These are phyloP conservation scores for Scopus umbretta DNA, from an alignment of 2,113 vertebrate species.

Conservation along the genomic window DNA sequence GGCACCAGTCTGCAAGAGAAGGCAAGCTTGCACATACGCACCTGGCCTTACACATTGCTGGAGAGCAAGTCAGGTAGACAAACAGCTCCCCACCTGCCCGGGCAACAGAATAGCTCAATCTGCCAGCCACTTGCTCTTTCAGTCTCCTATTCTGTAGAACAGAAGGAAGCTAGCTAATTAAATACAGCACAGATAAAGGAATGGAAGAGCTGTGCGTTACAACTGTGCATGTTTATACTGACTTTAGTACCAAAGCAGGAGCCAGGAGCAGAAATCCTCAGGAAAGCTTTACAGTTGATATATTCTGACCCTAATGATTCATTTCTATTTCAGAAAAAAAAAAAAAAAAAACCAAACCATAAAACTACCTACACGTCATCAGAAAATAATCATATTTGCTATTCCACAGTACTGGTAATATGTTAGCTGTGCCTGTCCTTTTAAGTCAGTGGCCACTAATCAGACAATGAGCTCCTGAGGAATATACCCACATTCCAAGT, in stretches of 20 bases:
- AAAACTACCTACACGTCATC: background rate
- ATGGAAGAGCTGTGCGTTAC: background rate
- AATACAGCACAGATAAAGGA: background rate
- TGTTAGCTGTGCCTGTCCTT: background rate
- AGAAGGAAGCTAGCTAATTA: background rate
- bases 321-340: background rate
- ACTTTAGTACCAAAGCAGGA: background rate
- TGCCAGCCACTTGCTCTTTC: background rate
- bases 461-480: background rate
- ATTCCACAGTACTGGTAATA: background rate
- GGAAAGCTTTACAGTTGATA: background rate
- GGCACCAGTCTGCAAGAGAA: background rate
- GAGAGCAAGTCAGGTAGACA: background rate
- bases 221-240: background rate
- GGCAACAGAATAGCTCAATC: background rate
- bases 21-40: background rate
- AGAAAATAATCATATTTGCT: background rate
- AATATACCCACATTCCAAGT: background rate
- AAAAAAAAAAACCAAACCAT: background rate
- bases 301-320: background rate
- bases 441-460: background rate
- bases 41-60: background rate
- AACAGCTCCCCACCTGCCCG: background rate
- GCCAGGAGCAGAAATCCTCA: background rate
- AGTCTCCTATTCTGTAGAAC: background rate